Evolutionary conservation across 2,113 vertebrate genomes (phyloP), one percentile per base, ranked within the genome.

Genomic region (Phasianus colchicus): DNA sequence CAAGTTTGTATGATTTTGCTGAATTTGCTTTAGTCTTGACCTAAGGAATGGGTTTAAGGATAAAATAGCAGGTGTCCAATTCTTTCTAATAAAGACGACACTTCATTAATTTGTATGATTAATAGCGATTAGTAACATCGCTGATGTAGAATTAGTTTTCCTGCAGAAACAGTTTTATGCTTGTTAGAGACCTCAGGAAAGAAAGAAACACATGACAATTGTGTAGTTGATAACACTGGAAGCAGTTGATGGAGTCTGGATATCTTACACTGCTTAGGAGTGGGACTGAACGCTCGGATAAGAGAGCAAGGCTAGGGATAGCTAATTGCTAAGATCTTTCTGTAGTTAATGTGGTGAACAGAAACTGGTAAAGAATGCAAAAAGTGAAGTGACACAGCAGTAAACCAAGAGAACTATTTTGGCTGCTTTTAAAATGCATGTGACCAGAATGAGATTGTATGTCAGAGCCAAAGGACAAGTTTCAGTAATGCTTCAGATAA

Each of bases 321-420:
- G 38, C 19, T 83, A 90, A 10, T 78, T 90, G 52, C 13, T 61
- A 43, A 79, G 73, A 29, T 57, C 66, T 65, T 48, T 8, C 38
- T 13, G 1, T 84, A 40, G 48, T 58, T 92, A 30, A 43, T 79
- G 20, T 0, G 24, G 29, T 90, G 88, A 94, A 94, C 73, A 83
- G 83, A 63, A 94, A 72, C 83, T 89, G 52, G 18, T 81, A 32
- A 86, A 75, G 66, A 91, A 88, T 79, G 83, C 81, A 92, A 40
- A 72, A 79, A 42, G 36, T 87, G 77, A 90, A 75, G 83, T 86
- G 48, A 81, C 64, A 76, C 10, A 70, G 50, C 72, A 93, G 22
- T 71, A 86, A 79, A 78, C 4, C 63, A 38, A 81, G 69, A 90
- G 91, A 78, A 89, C 40, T 75, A 8, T 93, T 95, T 82, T 95